Conservation (phyloP, 1,140 invertebrate species). For the Ceratoteleas bidentatus region DNA sequence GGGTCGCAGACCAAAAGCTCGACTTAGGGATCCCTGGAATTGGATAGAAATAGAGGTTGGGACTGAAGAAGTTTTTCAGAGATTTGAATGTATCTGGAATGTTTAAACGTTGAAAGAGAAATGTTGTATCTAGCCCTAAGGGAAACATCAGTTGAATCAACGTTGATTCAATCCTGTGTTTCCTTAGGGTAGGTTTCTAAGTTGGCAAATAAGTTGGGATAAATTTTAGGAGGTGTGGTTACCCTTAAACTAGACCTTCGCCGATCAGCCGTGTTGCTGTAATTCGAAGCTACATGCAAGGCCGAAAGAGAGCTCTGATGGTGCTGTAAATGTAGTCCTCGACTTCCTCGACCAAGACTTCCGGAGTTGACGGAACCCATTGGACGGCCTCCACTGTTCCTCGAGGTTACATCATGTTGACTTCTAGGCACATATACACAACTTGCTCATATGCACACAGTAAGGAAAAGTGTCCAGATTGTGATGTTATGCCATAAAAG, state of each 20-base stretch:
- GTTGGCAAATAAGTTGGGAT: no score
- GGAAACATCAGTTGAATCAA: no score
- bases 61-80: neutral
- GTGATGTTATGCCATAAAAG: constrained; percentile 66
- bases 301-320: constrained; percentile 78
- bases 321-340: constrained; percentile 76
- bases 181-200: no score
- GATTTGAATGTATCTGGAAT: no score
- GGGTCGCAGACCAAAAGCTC: no score
- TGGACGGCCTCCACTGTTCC: constrained; percentile 75
- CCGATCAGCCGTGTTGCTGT: constrained; percentile 76
- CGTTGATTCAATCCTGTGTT: no score
- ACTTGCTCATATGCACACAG: constrained; percentile 76
- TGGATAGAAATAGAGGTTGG: constrained; percentile 69
- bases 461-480: constrained; percentile 51
- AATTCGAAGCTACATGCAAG: constrained; percentile 76
- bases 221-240: no score
- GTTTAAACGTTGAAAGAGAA: no score
- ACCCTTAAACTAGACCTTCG: constrained; percentile 80
- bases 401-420: constrained; percentile 79
- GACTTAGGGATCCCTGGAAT: no score
- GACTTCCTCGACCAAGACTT: constrained; percentile 77
- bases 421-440: constrained; percentile 77
- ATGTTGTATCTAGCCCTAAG: no score
- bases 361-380: constrained; percentile 77